phyloP scores from a whole-genome alignment of 2,113 vertebrate genomes.

The Anser brachyrhynchus region DNA sequence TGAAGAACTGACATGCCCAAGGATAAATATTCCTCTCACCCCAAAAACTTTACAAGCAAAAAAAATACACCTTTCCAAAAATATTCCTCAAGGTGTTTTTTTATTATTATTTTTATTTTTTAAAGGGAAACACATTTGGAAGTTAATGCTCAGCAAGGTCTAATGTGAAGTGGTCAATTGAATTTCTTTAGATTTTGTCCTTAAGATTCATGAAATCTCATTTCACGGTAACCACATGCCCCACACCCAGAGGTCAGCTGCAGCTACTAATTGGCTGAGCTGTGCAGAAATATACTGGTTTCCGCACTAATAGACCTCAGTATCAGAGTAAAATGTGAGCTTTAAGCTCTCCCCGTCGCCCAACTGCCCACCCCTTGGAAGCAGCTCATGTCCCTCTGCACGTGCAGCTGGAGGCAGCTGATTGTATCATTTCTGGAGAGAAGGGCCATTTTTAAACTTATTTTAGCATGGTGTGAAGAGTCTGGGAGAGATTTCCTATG shows the following conservation, averaged over 20 bases:
- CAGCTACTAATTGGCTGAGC: not conserved
- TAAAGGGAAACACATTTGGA: not conserved
- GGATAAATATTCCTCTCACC: not conserved
- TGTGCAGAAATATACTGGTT: not conserved
- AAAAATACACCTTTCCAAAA: not conserved
- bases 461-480: not conserved
- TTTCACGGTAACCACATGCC: not conserved
- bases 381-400: not conserved
- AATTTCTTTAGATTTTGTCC: not conserved
- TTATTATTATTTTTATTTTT: not conserved
- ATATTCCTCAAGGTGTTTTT: not conserved
- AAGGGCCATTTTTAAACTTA: not conserved
- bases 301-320: not conserved
- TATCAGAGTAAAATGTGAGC: fast-evolving
- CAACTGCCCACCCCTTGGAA: no score
- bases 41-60: not conserved
- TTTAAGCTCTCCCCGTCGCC: not conserved
- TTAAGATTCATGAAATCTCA: not conserved
- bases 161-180: not conserved
- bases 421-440: not conserved
- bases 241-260: not conserved
- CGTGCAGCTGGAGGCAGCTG: fast-evolving
- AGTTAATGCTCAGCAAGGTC: not conserved
- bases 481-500: not conserved
- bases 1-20: not conserved